Evolutionary conservation across 1,140 invertebrate genomes (phyloP), one percentile per base, ranked within the genome.

Genomic region (Pseudomyrmex gracilis): DNA sequence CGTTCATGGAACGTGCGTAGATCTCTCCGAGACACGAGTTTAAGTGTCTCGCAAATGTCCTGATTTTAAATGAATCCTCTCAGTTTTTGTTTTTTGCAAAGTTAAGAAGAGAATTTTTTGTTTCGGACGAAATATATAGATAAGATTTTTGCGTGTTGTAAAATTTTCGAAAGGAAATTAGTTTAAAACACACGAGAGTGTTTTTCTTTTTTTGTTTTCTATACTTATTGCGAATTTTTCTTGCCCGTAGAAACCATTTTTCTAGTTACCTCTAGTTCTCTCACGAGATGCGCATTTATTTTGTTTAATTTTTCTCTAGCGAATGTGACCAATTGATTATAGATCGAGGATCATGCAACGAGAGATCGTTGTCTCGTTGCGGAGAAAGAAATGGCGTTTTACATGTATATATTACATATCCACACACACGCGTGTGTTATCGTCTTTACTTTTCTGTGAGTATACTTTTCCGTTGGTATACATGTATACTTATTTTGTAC

Each of bases 401-500:
- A 45, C 20, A 78, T 71, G 76, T 57, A 60, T 71, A 80, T 80
- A 80, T 80, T 80, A 71, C 76, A 71, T 60, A 80, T 80, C 76
- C 34, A 71, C 57, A 74, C 80, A 66, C 34, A 70, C 57, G 63
- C 80, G 61, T 61, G 82, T 66, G 13, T 77, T 51, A 67, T 55
- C 74, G 74, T 76, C 61, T 74, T 77, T 83, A 74, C 49, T 70
- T 82, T 82, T 67, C 61, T 83, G 45, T 83, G 34, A 82, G 61
- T 64, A 53, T 73, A 58, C 63, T 34, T 60, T 88, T 84, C 68
- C 82, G 73, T 66, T 74, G 67, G 74, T 83, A 82, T 45, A n/a
- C n/a, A 7, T 34, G 7, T 34, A 34, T 34, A 34, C 34, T 34
- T n/a, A n/a, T 34, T 78, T 80, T 77, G 58, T 66, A 86, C 77